phyloP scores from a whole-genome alignment of 1,140 invertebrate genomes.

The Anastrepha obliqua region DNA sequence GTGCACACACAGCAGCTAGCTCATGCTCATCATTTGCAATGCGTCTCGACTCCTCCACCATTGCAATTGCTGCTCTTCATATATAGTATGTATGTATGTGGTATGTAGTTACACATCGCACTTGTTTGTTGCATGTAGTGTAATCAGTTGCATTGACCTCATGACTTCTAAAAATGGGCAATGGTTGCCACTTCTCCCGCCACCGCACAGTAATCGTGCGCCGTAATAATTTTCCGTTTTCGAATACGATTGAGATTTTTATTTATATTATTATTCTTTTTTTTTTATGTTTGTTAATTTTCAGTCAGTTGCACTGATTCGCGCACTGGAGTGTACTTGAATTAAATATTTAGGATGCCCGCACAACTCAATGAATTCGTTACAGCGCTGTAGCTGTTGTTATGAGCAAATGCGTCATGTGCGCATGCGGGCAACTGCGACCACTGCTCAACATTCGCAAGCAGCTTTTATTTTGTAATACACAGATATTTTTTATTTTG shows the following conservation, averaged over 20 bases:
- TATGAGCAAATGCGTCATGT: slow-evolving; percentile 5
- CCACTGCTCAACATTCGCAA: not conserved
- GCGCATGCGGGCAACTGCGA: not conserved
- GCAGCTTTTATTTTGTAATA: not conserved
- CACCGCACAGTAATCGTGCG: not conserved
- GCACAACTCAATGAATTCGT: not conserved
- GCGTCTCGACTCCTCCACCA: not conserved
- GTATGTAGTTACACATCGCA: not conserved
- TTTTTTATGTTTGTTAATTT: not conserved
- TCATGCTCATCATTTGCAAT: not conserved
- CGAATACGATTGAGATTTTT: not conserved
- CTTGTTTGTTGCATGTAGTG: not conserved
- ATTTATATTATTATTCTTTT: not conserved
- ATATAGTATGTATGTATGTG: not conserved
- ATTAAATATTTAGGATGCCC: slow-evolving; percentile 44
- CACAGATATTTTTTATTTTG: not conserved
- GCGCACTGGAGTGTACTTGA: slow-evolving; percentile 28
- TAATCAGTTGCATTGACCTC: slow-evolving; percentile 51
- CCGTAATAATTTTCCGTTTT: slow-evolving; percentile 8
- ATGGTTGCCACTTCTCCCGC: slow-evolving; percentile 15
- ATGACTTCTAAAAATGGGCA: slow-evolving; percentile 49
- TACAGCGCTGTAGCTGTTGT: not conserved
- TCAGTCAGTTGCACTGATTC: slow-evolving; percentile 39
- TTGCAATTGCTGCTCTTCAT: not conserved
- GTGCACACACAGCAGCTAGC: not conserved